Base-by-base conservation (phyloP, 2,888 invertebrate genomes). In the Stenichneumon culpator region DNA sequence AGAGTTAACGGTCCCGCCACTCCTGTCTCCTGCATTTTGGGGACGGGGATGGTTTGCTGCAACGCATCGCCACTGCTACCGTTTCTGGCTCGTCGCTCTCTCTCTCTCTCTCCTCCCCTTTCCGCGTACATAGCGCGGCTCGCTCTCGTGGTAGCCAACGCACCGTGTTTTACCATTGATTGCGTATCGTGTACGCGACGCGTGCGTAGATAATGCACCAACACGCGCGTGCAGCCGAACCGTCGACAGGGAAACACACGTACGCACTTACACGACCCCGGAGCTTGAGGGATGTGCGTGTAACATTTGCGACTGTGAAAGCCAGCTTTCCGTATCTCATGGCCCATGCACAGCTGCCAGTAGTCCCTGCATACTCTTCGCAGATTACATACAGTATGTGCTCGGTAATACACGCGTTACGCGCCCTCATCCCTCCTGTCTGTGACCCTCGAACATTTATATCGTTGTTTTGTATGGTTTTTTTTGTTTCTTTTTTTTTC, bases 101-200 rank as follows among this genome's bases (percentile, higher is more conserved):
- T 47, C 14, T 44, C 44, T 44, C 44, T 44, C 44, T 47, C 3
- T 16, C 44, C 14, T 47, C 57, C 11, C 52, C 52, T 14, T 50
- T 78, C 74, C 78, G 32, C 44, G 28, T n/a, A 32, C 63, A 63
- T n/a, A 32, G 63, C 63, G 32, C 16, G 2, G 32, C 74, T 68
- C 32, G 74, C 73, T 74, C 81, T 57, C 67, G 69, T 69, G 79
- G 54, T 70, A 77, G 50, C 84, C 63, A 67, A 63, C 75, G 65
- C 72, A 32, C 52, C 81, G 84, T 86, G 87, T 88, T 89, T 90
- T 86, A 87, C 88, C 91, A 90, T 91, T 90, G 90, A 90, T 91
- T 90, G 88, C 88, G 86, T 87, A 88, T 90, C 89, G 86, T 81
- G 86, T 87, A 86, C 81, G 84, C 83, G 87, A 88, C 89, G 90